Evolutionary conservation across 1,140 invertebrate species (phyloP).

Genomic region (Calosoma granatense): DNA sequence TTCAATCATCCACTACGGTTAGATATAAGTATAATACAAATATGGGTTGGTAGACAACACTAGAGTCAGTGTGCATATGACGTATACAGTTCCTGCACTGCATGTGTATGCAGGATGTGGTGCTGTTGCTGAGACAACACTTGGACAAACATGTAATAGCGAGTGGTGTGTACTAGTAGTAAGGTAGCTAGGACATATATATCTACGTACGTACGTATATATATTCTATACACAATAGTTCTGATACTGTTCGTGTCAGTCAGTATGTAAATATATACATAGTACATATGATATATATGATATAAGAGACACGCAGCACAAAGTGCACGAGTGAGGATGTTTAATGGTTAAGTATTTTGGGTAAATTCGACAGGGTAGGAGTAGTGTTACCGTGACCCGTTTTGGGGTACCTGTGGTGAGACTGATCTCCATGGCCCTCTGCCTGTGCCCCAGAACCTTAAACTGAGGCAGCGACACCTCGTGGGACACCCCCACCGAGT

Average conservation of each 20-base stretch:
- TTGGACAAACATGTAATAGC: neutral
- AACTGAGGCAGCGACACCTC: slow-evolving; percentile 92
- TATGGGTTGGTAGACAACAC: too few relatives aligned
- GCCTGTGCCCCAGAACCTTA: slow-evolving; percentile 82
- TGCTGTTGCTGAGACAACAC: slow-evolving; percentile 6
- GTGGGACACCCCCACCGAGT: slow-evolving; percentile 83
- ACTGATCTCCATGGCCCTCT: slow-evolving; percentile 83
- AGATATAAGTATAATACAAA: too few relatives aligned
- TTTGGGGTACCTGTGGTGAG: slow-evolving; percentile 73
- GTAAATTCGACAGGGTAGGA: neutral
- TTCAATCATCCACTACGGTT: too few relatives aligned
- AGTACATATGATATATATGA: too few relatives aligned
- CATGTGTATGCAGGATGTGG: too few relatives aligned
- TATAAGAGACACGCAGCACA: neutral
- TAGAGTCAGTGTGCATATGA: too few relatives aligned
- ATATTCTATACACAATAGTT: too few relatives aligned
- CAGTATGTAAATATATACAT: neutral
- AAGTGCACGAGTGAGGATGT: neutral
- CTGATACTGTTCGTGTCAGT: too few relatives aligned
- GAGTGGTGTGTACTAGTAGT: neutral
- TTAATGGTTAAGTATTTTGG: neutral
- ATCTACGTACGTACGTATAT: too few relatives aligned
- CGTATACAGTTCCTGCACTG: too few relatives aligned
- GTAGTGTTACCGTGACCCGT: slow-evolving; percentile 17
- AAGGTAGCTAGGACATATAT: too few relatives aligned